Conservation (phyloP, 2,888 invertebrate genomes). For the Microplitis deprimator region DNA sequence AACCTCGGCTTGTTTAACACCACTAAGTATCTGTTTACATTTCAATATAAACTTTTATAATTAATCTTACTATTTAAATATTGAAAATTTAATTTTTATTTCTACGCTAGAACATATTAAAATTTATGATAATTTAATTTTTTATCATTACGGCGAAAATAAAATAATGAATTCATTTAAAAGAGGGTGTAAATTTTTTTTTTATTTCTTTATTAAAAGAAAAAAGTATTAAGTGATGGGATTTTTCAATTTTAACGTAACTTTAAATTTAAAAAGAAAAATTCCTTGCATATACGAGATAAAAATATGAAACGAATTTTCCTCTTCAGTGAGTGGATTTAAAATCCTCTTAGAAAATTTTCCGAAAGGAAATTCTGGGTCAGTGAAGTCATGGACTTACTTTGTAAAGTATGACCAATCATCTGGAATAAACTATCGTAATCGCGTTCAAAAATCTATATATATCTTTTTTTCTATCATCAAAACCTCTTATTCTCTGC, state of each 20-base stretch:
- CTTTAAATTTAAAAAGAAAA: background rate
- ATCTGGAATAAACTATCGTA: conserved; percentile 25
- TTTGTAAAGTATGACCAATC: conserved; percentile 28
- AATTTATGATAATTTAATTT: no score
- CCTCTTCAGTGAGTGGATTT: background rate
- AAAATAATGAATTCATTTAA: no score
- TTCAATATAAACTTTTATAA: background rate
- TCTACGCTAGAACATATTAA: no score
- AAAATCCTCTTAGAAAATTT: conserved; percentile 19
- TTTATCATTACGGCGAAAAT: no score
- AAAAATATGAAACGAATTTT: background rate
- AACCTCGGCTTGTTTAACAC: background rate
- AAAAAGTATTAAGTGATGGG: background rate
- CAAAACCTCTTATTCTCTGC: background rate
- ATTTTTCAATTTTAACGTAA: background rate
- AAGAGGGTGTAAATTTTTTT: background rate
- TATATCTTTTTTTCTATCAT: background rate
- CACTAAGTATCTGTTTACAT: background rate
- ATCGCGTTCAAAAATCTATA: conserved; percentile 10
- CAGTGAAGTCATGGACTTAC: conserved; percentile 10
- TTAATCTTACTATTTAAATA: background rate
- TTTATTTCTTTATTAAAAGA: background rate
- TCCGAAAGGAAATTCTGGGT: conserved; percentile 11
- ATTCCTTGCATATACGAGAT: background rate
- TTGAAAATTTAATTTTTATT: background rate